A percentile compares a stretch with the other conserved stretches of the same genome.
phyloP scores from a whole-genome alignment of 2,888 invertebrate species.

The Oxyteleia sp. region DNA sequence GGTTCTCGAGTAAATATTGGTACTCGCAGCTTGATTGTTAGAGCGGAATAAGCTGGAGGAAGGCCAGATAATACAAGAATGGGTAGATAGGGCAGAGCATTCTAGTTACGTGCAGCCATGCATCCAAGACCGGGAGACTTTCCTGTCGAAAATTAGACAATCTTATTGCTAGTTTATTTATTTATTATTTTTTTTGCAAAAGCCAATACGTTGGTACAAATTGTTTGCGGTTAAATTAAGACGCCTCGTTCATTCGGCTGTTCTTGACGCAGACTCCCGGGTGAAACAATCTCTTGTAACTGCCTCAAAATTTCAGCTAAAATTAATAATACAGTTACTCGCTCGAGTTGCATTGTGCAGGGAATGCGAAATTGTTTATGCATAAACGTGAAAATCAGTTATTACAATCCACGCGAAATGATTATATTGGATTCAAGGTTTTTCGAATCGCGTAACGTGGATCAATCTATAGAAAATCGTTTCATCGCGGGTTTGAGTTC shows the following conservation, averaged over 20 bases:
- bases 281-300: not conserved
- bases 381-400: slow-evolving; percentile 15
- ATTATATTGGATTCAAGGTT: slow-evolving; percentile 9
- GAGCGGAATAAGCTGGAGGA: slow-evolving; percentile 61
- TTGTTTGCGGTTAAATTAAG: not conserved
- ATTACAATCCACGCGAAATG: not conserved
- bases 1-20: slow-evolving; percentile 81
- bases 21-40: slow-evolving; percentile 75
- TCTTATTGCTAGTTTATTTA: slow-evolving; percentile 3
- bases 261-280: not conserved
- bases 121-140: slow-evolving; percentile 79
- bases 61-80: slow-evolving; percentile 50
- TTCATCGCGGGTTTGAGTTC: slow-evolving; percentile 4
- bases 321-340: slow-evolving; percentile 13
- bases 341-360: not conserved
- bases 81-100: slow-evolving; percentile 67
- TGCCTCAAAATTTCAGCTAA: not conserved
- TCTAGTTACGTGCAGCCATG: slow-evolving; percentile 78
- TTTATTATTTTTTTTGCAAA: not conserved
- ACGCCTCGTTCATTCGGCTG: not conserved
- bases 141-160: slow-evolving; percentile 24
- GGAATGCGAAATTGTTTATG: not conserved
- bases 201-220: not conserved
- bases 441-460: slow-evolving; percentile 7
- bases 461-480: slow-evolving; percentile 10